Evolutionary conservation across 2,797 vertebrate species (phyloP).

Genomic region (Emys orbicularis): DNA sequence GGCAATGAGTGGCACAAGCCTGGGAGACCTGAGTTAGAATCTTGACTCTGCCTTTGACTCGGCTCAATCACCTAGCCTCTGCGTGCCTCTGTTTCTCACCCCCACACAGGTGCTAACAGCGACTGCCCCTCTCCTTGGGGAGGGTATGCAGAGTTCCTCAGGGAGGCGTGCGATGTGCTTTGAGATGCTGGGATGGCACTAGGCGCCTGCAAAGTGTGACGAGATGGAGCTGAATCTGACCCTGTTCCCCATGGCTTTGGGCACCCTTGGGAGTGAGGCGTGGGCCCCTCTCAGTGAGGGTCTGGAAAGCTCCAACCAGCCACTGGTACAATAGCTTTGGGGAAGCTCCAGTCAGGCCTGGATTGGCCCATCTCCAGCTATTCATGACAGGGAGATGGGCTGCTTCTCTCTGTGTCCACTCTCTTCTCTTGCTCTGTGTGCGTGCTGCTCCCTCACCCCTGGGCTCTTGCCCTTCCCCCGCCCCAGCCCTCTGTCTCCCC

Average conservation of each 20-base stretch:
- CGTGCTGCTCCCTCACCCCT: background rate
- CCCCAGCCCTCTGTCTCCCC: background rate
- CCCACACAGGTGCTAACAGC: background rate
- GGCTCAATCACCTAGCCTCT: slow-evolving; percentile 15
- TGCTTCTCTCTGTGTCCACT: rapidly evolving
- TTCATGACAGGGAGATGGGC: background rate
- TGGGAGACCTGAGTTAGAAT: background rate
- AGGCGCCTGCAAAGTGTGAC: background rate
- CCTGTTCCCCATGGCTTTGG: background rate
- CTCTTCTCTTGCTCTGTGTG: background rate
- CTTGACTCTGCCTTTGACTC: background rate
- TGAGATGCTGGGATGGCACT: background rate
- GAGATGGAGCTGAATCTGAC: background rate
- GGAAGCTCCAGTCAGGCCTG: background rate
- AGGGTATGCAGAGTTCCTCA: background rate
- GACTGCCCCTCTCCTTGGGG: background rate
- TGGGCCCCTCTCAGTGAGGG: background rate
- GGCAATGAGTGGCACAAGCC: background rate
- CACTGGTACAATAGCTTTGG: background rate
- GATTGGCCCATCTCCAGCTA: background rate
- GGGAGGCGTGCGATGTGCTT: background rate
- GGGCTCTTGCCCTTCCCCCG: background rate
- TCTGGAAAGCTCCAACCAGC: background rate
- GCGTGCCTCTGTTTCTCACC: background rate
- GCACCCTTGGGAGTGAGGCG: background rate